Percentiles rank a stretch among this genome's conserved stretches.
Evolutionary conservation across 2,888 invertebrate species (phyloP).

Genomic region (Pemphredon lugubris): DNA sequence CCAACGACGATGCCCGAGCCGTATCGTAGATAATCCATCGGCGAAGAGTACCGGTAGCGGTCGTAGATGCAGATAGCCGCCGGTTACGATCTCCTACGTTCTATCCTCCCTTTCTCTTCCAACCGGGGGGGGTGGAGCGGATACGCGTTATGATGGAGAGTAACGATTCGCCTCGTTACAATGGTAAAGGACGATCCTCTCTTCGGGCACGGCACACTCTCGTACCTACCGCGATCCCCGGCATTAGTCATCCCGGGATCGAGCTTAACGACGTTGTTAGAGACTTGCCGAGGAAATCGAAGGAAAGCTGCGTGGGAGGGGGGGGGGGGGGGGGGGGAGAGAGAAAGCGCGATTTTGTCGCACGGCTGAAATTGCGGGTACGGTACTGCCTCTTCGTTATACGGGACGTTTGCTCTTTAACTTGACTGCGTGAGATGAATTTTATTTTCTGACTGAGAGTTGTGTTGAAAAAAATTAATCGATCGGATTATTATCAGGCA

Average conservation of each 20-base stretch:
- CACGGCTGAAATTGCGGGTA: background rate
- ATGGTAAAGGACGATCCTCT: slow-evolving; percentile 51
- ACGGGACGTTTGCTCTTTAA: too few relatives aligned
- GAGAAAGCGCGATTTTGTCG: background rate
- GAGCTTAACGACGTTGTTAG: slow-evolving; percentile 52
- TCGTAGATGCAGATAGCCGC: slow-evolving; percentile 68
- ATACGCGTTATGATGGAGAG: slow-evolving; percentile 50
- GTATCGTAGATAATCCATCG: slow-evolving; percentile 52
- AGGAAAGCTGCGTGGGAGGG: background rate
- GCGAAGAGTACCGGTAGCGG: slow-evolving; percentile 61
- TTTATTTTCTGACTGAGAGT: too few relatives aligned
- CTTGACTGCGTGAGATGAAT: too few relatives aligned
- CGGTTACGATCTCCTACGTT: slow-evolving; percentile 51
- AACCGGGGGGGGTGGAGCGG: background rate
- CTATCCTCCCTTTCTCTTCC: background rate
- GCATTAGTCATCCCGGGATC: slow-evolving; percentile 61
- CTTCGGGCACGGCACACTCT: slow-evolving; percentile 40
- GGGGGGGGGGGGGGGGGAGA: background rate
- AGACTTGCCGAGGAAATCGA: slow-evolving; percentile 15
- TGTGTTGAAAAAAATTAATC: too few relatives aligned
- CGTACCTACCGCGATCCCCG: slow-evolving; percentile 48
- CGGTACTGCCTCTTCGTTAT: background rate
- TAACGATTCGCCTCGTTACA: slow-evolving; percentile 68
- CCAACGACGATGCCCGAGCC: slow-evolving; percentile 19
- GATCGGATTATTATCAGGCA: too few relatives aligned